Evolutionary conservation across 2,888 invertebrate genomes (phyloP).

Genomic region (Drepanosiphum platanoidis): DNA sequence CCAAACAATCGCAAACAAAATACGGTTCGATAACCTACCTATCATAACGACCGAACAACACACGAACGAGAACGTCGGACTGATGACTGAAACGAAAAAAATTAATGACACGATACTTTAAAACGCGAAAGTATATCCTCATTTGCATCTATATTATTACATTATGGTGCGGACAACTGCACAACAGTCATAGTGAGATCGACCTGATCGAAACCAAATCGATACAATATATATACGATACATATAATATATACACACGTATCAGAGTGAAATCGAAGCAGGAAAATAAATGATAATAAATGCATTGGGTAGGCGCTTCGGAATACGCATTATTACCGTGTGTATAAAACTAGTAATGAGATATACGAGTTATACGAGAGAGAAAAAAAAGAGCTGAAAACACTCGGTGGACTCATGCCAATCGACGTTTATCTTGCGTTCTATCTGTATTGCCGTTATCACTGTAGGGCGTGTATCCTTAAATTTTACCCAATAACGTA

Average conservation of each 20-base stretch:
- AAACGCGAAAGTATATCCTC: too few species aligned
- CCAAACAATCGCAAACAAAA: too few species aligned
- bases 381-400: slow-evolving; percentile 1
- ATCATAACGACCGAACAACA: too few species aligned
- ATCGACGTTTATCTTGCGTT: neutral
- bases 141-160: too few species aligned
- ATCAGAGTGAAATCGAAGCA: neutral
- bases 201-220: neutral
- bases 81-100: too few species aligned
- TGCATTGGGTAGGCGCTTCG: neutral
- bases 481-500: neutral
- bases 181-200: neutral
- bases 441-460: slow-evolving; percentile 24
- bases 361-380: neutral
- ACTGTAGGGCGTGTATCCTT: neutral
- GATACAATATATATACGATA: too few species aligned
- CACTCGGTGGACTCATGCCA: slow-evolving; percentile 23
- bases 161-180: too few species aligned
- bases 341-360: neutral
- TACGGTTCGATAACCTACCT: too few species aligned
- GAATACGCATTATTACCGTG: too few species aligned
- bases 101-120: too few species aligned
- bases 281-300: neutral
- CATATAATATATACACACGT: too few species aligned
- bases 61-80: too few species aligned